These are phyloP conservation scores for Clepsis dumicolana DNA, from an alignment of 2,888 invertebrate species.

Conservation along the genomic window DNA sequence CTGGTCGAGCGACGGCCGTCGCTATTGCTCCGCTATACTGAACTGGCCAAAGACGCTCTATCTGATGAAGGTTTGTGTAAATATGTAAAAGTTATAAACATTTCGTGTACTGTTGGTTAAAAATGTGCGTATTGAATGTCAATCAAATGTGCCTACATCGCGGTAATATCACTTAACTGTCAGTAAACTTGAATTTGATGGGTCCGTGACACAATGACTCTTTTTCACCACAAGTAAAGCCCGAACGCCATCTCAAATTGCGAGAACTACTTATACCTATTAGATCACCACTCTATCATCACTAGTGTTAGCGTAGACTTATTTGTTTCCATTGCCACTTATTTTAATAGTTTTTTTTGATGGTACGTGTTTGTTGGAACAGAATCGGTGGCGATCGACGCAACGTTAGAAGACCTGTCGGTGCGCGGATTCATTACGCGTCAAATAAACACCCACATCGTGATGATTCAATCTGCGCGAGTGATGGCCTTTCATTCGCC, in stretches of 20 bases:
- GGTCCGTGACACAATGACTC: too few relatives aligned
- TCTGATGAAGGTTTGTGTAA: slow-evolving; percentile 75
- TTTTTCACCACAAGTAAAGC: too few relatives aligned
- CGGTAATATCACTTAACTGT: too few relatives aligned
- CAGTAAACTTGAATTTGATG: too few relatives aligned
- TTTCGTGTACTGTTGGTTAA: too few relatives aligned
- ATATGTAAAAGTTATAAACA: slow-evolving; percentile 10
- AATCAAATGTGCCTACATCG: too few relatives aligned
- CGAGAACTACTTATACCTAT: too few relatives aligned
- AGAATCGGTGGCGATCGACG: slow-evolving; percentile 88
- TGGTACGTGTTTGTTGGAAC: slow-evolving; percentile 46
- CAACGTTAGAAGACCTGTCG: slow-evolving; percentile 85
- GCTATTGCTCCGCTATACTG: slow-evolving; percentile 65
- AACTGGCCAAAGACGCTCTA: slow-evolving; percentile 78
- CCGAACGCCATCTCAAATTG: too few relatives aligned
- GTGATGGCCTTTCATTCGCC: slow-evolving; percentile 66
- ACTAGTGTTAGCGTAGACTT: too few relatives aligned
- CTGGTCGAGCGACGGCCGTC: slow-evolving; percentile 51
- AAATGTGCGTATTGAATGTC: too few relatives aligned
- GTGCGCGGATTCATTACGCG: slow-evolving; percentile 64
- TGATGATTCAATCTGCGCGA: slow-evolving; percentile 59
- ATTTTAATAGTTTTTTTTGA: neutral
- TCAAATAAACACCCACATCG: slow-evolving; percentile 59
- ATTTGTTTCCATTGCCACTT: too few relatives aligned
- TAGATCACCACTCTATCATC: too few relatives aligned